Evolutionary conservation across 1,140 invertebrate species (phyloP), one percentile per base, ranked within the genome.

Genomic region (Coptotermes formosanus): DNA sequence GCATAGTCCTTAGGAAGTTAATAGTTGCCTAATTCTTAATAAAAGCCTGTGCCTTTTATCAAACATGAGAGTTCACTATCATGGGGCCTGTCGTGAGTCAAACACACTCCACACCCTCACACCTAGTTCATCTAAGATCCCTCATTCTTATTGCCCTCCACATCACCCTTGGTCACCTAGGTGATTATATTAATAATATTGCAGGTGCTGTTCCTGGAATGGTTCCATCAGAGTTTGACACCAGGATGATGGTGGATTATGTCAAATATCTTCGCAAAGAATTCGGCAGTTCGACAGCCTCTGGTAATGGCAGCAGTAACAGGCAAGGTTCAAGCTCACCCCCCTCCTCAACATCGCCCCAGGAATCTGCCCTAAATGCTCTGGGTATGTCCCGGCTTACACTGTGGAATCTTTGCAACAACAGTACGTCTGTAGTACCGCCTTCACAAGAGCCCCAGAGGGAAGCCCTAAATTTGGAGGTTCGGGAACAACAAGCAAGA

Each of bases 341-440:
- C 48, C 94, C 94, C 19, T 90, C 92, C 4, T 91, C 91, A 14
- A 90, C 91, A 44, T 91, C 92, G 21, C 92, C 93, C 11, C 92
- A 92, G 25, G 92, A 93, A 38, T n/a, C 89, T 48, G 92, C 94
- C 0, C 90, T 96, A 52, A 94, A 93, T 86, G 94, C 94, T 9
- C 90, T 96, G 21, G 95, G 96, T 87, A 93, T 96, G 91, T 95
- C 95, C 0, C 93, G 95, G 59, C 92, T 97, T 85, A 95, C 95
- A 0, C 91, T 97, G 2, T 97, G 96, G 95, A 96, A 95, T 88
- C 92, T 97, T 88, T 97, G 96, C 90, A 95, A 95, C 90, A 93
- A 94, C 87, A 91, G 92, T 88, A 89, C 92, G 87, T 88, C 89
- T 90, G 91, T 85, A 87, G 90, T 83, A 93, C 91, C 91, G 9